Evolutionary conservation across 2,113 vertebrate genomes (phyloP).

Genomic region (Propithecus coquereli): DNA sequence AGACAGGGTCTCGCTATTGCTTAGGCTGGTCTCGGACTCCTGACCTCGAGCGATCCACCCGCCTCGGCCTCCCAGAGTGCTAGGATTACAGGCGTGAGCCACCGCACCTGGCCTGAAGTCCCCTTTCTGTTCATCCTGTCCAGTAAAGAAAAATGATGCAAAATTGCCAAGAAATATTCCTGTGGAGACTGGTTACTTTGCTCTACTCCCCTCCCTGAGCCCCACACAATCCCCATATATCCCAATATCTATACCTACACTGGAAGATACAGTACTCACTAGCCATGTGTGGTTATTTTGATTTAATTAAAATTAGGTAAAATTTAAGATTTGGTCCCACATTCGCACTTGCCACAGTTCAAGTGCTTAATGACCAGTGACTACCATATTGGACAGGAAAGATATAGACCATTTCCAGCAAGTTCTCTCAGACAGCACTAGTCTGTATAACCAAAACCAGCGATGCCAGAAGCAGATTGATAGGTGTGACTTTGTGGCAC

Average conservation of each 20-base stretch:
- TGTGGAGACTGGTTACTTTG: not conserved
- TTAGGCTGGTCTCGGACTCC: too few relatives aligned
- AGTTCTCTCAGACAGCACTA: not conserved
- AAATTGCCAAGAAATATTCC: not conserved
- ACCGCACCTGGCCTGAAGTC: not conserved
- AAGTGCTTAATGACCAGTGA: not conserved
- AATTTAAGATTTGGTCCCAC: not conserved
- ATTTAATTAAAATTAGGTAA: not conserved
- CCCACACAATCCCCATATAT: not conserved
- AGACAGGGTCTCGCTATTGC: too few relatives aligned
- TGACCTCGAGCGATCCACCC: too few relatives aligned
- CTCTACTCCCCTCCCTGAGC: not conserved
- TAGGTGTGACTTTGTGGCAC: not conserved
- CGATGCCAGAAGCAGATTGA: not conserved
- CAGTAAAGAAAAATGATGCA: not conserved
- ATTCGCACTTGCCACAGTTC: not conserved
- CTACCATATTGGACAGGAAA: not conserved
- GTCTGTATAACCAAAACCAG: not conserved
- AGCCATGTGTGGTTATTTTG: not conserved
- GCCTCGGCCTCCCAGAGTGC: too few relatives aligned
- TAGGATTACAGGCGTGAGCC: too few relatives aligned
- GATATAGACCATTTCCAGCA: not conserved
- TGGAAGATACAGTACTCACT: not conserved
- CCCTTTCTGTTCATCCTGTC: not conserved
- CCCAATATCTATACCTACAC: fast-evolving